Base-by-base conservation (phyloP, 2,797 vertebrate species). In the Sebastes aleutianus region DNA sequence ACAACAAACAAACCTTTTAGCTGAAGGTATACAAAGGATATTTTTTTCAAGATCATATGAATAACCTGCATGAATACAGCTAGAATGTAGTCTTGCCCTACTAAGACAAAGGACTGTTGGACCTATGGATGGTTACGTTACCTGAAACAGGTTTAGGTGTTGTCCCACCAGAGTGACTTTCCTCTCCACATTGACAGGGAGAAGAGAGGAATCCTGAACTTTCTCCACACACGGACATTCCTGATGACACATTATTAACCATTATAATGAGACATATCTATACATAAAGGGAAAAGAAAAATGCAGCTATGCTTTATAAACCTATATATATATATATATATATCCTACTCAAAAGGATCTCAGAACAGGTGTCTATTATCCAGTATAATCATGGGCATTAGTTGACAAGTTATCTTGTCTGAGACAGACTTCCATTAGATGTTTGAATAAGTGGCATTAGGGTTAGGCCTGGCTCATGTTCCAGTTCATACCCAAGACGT, bases 91-190 rank as follows among this genome's bases (percentile, higher is more conserved):
- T 20, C 18, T 50, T 50, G 18, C 18, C 47, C 4, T 22, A 22
- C 22, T 8, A 11, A 59, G 3, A 3, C 11, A 57, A 29, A 5
- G 10, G 22, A 3, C 0, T 9, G n/a, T 3, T 16, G n/a, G 5
- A 3, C 34, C 53, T 70, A 1, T 4, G 65, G 36, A 56, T 8
- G 26, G 24, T 50, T 32, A 14, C 16, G 3, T 88, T 95, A 99
- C 98, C 97, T 97, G 96, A 66, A 97, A 97, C 77, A 98, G 96
- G 65, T 97, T 91, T 22, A 99, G 96, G 89, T 99, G 98, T 76
- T 93, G 95, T 85, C 97, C 98, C 31, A 97, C 85, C 81, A 99
- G 91, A 1, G 94, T 97, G 74, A 99, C 95, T 87, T 98, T 96
- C 34, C 94, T 96, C 0, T 96, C 95, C 81, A 97, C 96, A 0